A percentile compares a stretch with the other conserved stretches of the same genome.
These are phyloP conservation scores for Oxyura jamaicensis DNA, from an alignment of 2,113 vertebrate species.

Conservation along the genomic window DNA sequence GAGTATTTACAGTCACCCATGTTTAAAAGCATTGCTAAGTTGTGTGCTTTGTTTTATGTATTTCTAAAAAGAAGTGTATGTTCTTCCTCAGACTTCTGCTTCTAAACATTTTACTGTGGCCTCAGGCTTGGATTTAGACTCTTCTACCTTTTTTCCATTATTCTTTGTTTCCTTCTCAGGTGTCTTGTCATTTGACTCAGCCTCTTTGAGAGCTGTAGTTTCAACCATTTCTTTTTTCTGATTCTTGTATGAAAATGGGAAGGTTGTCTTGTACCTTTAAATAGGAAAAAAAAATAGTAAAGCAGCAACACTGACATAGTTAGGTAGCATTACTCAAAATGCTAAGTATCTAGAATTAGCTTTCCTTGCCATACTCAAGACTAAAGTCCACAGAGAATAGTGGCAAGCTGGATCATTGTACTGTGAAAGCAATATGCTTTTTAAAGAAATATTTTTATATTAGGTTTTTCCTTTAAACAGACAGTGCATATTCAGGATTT, in stretches of 20 bases:
- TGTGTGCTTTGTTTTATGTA: background rate
- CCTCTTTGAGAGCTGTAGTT: constrained; percentile 80
- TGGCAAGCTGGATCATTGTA: background rate
- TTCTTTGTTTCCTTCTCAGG: constrained; percentile 70
- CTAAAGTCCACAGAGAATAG: background rate
- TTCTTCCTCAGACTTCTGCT: constrained; percentile 76
- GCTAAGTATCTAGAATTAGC: background rate
- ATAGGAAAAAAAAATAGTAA: constrained; percentile 1
- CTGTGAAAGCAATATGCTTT: background rate
- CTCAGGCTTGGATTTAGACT: constrained; percentile 57
- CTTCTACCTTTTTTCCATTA: constrained; percentile 68
- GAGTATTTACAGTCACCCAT: constrained; percentile 39
- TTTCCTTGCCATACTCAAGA: background rate
- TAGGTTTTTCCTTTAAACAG: background rate
- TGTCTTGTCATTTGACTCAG: constrained; percentile 54
- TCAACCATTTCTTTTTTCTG: constrained; percentile 80
- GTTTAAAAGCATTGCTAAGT: constrained; percentile 21
- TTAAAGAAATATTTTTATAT: background rate
- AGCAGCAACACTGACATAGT: background rate
- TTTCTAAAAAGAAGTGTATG: background rate
- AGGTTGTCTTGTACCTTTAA: constrained; percentile 78
- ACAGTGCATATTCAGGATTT: background rate
- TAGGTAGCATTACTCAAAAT: background rate
- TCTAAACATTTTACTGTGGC: constrained; percentile 75
- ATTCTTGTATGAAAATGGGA: constrained; percentile 73